Percentiles rank a stretch among this genome's conserved stretches.
Evolutionary conservation across 2,113 vertebrate species (phyloP).

Genomic region (Phocoena sinus): DNA sequence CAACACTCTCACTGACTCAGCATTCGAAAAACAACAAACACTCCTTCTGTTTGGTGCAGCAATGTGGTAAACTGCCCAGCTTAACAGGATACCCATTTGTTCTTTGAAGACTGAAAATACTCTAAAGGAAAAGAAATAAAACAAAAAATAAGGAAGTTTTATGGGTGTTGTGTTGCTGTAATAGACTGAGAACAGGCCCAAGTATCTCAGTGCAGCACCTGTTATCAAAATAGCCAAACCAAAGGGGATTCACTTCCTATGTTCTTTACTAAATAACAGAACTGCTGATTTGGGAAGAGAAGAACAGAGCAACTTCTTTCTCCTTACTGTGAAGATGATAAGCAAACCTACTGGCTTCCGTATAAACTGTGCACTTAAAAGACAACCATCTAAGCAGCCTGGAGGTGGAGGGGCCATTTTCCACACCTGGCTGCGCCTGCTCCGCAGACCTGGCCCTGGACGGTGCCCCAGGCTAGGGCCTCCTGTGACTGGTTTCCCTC

Average conservation of each 20-base stretch:
- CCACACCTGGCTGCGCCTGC: rapidly evolving
- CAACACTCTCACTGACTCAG: not conserved
- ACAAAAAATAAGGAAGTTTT: not conserved
- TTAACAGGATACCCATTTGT: not conserved
- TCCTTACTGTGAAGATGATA: not conserved
- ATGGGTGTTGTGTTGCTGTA: not conserved
- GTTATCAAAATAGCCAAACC: not conserved
- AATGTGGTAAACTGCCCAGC: not conserved
- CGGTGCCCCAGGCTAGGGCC: not conserved
- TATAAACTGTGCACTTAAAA: not conserved
- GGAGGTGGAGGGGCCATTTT: not conserved
- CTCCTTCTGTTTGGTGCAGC: not conserved
- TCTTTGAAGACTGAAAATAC: not conserved
- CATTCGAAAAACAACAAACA: not conserved
- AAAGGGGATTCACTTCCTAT: not conserved
- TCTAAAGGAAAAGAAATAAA: not conserved
- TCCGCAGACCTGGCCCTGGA: not conserved
- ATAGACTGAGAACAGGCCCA: not conserved
- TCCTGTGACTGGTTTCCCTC: not conserved
- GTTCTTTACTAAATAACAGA: not conserved
- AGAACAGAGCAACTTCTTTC: not conserved
- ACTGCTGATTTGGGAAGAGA: not conserved
- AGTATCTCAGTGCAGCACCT: not conserved
- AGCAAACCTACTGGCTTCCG: not conserved
- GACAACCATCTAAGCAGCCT: not conserved